Conservation (phyloP, 1,140 invertebrate genomes). For the Monomorium pharaonis region DNA sequence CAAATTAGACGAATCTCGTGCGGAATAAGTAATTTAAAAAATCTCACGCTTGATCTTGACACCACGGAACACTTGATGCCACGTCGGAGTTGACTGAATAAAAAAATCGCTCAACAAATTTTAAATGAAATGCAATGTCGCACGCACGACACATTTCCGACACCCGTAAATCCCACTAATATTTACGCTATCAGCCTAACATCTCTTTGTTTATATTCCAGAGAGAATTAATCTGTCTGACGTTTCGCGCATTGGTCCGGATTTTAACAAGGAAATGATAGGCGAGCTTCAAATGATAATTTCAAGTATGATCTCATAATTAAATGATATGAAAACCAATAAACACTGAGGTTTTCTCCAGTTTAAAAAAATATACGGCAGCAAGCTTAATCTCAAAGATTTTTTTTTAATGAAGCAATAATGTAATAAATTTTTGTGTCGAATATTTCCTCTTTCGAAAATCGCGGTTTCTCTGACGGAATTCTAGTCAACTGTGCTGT, state of each 20-base stretch:
- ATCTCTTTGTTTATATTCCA: background rate
- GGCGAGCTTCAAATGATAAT: too few relatives aligned
- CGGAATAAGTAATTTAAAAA: background rate
- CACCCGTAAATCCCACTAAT: background rate
- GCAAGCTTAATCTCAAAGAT: too few relatives aligned
- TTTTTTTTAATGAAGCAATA: too few relatives aligned
- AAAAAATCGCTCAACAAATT: background rate
- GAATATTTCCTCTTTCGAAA: too few relatives aligned
- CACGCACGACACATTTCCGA: background rate
- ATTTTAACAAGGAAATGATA: background rate
- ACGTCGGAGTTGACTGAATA: background rate
- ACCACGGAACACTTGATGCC: background rate
- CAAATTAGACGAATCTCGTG: background rate
- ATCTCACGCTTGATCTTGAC: background rate
- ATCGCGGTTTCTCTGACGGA: too few relatives aligned
- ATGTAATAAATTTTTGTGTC: too few relatives aligned
- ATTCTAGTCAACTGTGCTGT: too few relatives aligned
- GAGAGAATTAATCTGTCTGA: background rate
- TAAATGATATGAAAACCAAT: too few relatives aligned
- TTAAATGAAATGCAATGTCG: background rate
- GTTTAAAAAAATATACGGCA: too few relatives aligned
- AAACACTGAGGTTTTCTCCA: too few relatives aligned
- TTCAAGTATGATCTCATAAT: too few relatives aligned
- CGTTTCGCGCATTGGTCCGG: background rate
- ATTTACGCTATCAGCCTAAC: too few relatives aligned